These are phyloP conservation scores for Drosophila hawaiiensis DNA, from an alignment of 2,888 invertebrate species.

Conservation along the genomic window DNA sequence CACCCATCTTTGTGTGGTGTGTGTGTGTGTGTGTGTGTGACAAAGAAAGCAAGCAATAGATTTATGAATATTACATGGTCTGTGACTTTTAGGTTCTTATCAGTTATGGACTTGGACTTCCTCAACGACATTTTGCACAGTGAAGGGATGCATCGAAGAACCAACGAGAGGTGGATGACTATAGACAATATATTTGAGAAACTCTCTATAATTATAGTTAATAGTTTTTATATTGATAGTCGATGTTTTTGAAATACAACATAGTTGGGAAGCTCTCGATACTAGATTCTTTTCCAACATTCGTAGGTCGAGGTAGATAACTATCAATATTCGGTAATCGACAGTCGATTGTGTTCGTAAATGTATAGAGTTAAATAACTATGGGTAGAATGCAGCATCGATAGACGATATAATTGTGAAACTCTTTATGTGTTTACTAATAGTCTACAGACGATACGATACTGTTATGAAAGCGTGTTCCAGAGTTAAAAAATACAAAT, in stretches of 20 bases:
- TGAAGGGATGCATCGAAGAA: neutral
- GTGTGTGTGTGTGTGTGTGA: constrained; percentile 10
- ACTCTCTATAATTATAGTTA: neutral
- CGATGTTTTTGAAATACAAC: neutral
- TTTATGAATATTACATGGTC: constrained; percentile 36
- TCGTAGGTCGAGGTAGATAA: no score
- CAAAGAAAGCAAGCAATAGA: constrained; percentile 49
- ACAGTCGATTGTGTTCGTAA: neutral
- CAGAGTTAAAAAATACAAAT: no score
- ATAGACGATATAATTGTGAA: neutral
- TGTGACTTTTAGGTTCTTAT: constrained; percentile 15
- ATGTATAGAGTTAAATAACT: neutral
- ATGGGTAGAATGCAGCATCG: neutral
- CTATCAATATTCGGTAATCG: no score
- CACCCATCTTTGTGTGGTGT: constrained; percentile 16
- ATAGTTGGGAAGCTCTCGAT: no score
- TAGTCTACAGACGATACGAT: neutral
- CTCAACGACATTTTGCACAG: neutral
- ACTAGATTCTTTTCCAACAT: no score
- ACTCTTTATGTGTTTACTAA: neutral
- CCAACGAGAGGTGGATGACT: neutral
- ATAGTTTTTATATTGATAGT: neutral
- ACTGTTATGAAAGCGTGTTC: neutral
- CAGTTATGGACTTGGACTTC: constrained; percentile 7
- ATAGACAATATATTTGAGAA: neutral